Conservation (phyloP, 2,888 invertebrate genomes). For the Acrocyrtus sp. region DNA sequence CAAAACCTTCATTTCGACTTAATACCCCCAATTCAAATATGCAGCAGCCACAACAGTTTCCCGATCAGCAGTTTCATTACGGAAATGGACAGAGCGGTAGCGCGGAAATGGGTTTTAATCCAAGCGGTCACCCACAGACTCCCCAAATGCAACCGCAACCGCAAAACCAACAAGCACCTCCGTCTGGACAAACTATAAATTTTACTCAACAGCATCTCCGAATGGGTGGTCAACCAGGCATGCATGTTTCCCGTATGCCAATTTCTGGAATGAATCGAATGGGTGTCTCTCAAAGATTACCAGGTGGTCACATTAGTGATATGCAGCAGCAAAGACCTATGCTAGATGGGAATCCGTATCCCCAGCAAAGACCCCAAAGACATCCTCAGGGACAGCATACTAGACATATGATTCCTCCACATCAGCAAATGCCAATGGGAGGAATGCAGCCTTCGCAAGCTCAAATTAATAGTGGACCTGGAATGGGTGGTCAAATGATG, state of each 20-base stretch:
- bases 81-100: constrained; percentile 19
- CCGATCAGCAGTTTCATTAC: constrained; percentile 61
- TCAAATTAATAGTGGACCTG: constrained; percentile 22
- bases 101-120: constrained; percentile 44
- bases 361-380: constrained; percentile 21
- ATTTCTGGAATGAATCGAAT: constrained; percentile 51
- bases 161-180: constrained; percentile 58
- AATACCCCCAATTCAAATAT: constrained; percentile 35
- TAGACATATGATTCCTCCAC: constrained; percentile 36
- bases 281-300: constrained; percentile 45
- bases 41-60: constrained; percentile 63
- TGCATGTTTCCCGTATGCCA: constrained; percentile 28
- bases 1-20: constrained; percentile 37
- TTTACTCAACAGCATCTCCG: constrained; percentile 63
- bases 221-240: constrained; percentile 52
- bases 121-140: constrained; percentile 36
- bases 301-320: constrained; percentile 11
- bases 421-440: constrained; percentile 46
- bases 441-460: constrained; percentile 47
- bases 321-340: constrained; percentile 26
- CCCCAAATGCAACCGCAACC: constrained; percentile 64
- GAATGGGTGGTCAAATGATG: constrained; percentile 45
- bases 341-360: constrained; percentile 5
- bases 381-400: constrained; percentile 33
- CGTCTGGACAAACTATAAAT: constrained; percentile 62